phyloP scores from a whole-genome alignment of 2,113 vertebrate genomes.

The Anas platyrhynchos region DNA sequence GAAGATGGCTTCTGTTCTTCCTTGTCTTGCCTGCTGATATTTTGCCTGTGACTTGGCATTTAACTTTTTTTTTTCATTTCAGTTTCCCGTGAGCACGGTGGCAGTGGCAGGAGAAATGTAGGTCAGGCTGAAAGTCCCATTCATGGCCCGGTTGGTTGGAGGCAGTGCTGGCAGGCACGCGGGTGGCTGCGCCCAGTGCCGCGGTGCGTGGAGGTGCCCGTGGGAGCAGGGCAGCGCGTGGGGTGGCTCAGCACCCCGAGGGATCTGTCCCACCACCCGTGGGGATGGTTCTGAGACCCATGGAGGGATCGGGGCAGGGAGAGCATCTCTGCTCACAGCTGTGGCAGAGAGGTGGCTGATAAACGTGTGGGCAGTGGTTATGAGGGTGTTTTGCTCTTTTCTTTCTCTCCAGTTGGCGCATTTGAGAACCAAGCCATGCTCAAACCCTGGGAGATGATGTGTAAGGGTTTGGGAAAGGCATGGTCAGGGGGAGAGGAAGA shows the following conservation, averaged over 20 bases:
- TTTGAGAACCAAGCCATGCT: not conserved
- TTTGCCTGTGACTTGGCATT: not conserved
- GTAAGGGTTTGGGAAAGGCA: not conserved
- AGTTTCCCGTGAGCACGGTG: not conserved
- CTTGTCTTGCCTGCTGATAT: not conserved
- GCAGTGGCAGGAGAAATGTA: not conserved
- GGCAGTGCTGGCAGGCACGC: no score
- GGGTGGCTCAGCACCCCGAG: no score
- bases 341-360: no score
- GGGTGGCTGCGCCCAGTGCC: no score
- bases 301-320: no score
- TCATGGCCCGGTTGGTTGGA: fast-evolving
- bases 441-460: not conserved
- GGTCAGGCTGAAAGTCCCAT: no score
- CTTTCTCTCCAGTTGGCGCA: not conserved
- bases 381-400: not conserved
- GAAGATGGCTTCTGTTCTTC: not conserved
- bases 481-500: not conserved
- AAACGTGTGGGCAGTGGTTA: no score
- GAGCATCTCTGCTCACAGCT: no score
- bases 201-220: no score
- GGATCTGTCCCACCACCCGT: no score
- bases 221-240: no score
- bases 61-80: fast-evolving
- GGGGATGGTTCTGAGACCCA: no score